Evolutionary conservation across 2,797 vertebrate genomes (phyloP), one percentile per base, ranked within the genome.

Genomic region (Muraenolepis orangiensis): DNA sequence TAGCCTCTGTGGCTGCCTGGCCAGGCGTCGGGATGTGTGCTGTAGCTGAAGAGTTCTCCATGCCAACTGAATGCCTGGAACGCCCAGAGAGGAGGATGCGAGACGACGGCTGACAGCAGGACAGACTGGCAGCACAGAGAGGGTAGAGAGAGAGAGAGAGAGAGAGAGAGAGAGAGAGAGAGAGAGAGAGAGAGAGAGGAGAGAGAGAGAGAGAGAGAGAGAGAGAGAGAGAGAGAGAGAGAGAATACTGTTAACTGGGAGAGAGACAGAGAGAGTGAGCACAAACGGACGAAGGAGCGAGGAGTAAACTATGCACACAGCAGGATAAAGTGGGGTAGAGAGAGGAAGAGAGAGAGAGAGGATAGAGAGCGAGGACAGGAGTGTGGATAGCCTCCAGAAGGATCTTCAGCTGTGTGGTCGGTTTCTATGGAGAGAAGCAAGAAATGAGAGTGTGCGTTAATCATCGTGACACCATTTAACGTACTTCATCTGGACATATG

Each of bases 21-120:
- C 28, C 69, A 66, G 72, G 26, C 31, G 20, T 70, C 11, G 57
- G 42, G 29, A 26, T 23, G 28, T 28, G 68, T 38, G 16, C 70
- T 68, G 51, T 31, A 36, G 36, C 71, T 13, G 31, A 51, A 66
- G 70, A 72, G 70, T 70, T 74, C 38, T 70, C 73, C 82, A 81
- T 79, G 73, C 72, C 32, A 74, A 23, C 30, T 34, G 0, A 29
- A 31, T 31, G 51, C 46, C n/a, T 31, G 26, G 70, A 71, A 71
- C 1, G 32, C 46, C 66, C 74, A 29, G 78, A 72, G 11, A 76
- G 57, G 42, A 28, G 73, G 83, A 85, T 86, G 80, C 85, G 88
- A 32, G 73, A 72, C 77, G 84, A 89, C 87, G 78, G 88, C 80
- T 88, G 85, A 82, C 81, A 36, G 30, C 31, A 30, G 40, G 51